These are phyloP conservation scores for Doryteuthis pealeii DNA, from an alignment of 1,140 invertebrate species.

Conservation along the genomic window DNA sequence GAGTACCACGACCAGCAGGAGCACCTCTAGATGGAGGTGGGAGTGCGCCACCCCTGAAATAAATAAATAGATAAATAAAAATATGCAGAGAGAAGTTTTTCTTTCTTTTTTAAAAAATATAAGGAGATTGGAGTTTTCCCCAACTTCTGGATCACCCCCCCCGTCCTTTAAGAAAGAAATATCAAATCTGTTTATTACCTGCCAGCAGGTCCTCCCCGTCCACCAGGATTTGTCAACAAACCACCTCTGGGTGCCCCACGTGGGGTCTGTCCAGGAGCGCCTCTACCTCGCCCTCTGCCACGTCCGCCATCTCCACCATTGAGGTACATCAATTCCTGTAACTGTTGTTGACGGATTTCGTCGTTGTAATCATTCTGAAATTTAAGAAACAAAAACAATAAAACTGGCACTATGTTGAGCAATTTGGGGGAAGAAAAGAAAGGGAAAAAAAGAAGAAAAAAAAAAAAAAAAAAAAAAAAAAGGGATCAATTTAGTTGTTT, in stretches of 20 bases:
- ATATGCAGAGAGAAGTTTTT: too few relatives aligned
- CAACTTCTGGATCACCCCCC: too few relatives aligned
- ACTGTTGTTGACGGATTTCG: conserved; percentile 77
- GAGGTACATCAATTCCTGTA: conserved; percentile 69
- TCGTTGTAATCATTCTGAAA: conserved; percentile 69
- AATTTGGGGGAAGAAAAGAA: too few relatives aligned
- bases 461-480: conserved; percentile 9
- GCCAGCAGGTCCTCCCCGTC: conserved; percentile 24
- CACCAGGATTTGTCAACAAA: conserved; percentile 12
- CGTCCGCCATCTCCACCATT: conserved; percentile 34
- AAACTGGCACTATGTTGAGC: not conserved
- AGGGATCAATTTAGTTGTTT: too few relatives aligned
- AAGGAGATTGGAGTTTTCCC: too few relatives aligned
- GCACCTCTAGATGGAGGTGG: conserved; percentile 22
- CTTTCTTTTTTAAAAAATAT: too few relatives aligned
- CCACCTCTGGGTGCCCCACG: conserved; percentile 8
- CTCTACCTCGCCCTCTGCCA: conserved; percentile 32
- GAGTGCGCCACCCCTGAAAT: conserved; percentile 8
- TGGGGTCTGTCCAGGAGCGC: conserved; percentile 19
- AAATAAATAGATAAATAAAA: too few relatives aligned
- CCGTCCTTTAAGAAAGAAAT: not conserved
- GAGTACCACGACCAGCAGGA: conserved; percentile 21
- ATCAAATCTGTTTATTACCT: not conserved
- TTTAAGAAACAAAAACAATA: not conserved
- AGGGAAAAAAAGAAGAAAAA: too few relatives aligned